Evolutionary conservation across 2,888 invertebrate genomes (phyloP), one percentile per base, ranked within the genome.

Genomic region (Cerceris ruficornis): DNA sequence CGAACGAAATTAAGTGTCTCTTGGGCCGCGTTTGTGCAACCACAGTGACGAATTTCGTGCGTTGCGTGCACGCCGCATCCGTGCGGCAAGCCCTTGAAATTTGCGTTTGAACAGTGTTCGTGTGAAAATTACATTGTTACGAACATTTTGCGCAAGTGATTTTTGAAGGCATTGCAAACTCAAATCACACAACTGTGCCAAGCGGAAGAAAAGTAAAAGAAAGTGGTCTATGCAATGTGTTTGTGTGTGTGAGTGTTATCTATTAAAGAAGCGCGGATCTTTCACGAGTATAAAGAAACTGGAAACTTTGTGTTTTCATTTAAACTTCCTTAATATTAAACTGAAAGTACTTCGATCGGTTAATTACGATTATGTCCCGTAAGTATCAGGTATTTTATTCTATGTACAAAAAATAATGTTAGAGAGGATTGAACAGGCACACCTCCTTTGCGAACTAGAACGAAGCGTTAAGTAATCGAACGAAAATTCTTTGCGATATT

Each of bases 141-240:
- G 42, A 52, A 69, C 61, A 67, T 61, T 67, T 9, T 39, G 14
- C 52, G 15, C 28, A 28, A 28, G 13, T 50, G 57, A 60, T 69
- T 62, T 66, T 54, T 39, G 60, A 14, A 73, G 74, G 67, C 77
- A 72, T 77, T 84, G 85, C 83, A 86, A 86, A 86, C 79, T 86
- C 72, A 86, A 81, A 81, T 86, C 83, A 77, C 76, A 81, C 57
- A 86, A 85, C 83, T 80, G 83, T 85, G 87, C 81, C 83, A 86
- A 86, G 85, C 85, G 78, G 85, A 69, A 28, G 28, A 28, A 80
- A 72, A 64, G 58, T 57, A 76, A 82, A 75, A 78, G 62, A 77
- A 71, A 78, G 50, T 11, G 42, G 57, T 59, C 52, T 57, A 66
- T 58, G 50, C 55, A 54, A 68, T 72, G 28, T 28, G 28, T 28